Base-by-base conservation (phyloP, 2,113 vertebrate species). In the Mungos mungo region DNA sequence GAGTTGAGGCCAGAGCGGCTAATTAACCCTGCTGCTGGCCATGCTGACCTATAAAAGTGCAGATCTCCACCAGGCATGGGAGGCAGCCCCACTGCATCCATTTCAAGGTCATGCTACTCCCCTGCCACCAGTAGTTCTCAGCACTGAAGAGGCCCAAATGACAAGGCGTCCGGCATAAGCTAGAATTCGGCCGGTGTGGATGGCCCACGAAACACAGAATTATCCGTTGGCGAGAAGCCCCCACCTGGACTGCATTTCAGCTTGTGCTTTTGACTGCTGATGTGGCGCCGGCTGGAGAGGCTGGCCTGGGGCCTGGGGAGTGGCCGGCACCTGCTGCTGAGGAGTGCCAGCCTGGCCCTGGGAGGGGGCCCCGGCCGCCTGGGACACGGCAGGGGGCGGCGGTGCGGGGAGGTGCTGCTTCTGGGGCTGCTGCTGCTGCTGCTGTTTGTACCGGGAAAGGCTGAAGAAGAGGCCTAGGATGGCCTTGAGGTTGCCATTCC, bases 381-480 rank as follows among this genome's bases (percentile, higher is more conserved):
- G 99, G 97, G 98, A 86, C 65, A 84, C 96, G 1, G 96, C 23
- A 0, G 98, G 85, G 0, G 97, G 84, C 72, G 96, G 94, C 1
- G 98, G 98, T 9, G 98, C 90, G 0, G 96, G 98, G 84, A 99
- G 97, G 69, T 98, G 98, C 0, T 98, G 97, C 82, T 99, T 98
- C 86, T 99, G 99, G 31, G 98, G 98, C 97, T 99, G 99, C 98
- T 99, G 99, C 11, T 99, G 99, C 11, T 99, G 99, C 97, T 99
- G 99, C 97, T 99, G 99, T 98, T 99, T 99, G 99, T 99, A 99
- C 1, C 99, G 99, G 18, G 99, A 99, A 66, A 99, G 98, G 97
- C 99, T 99, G 98, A 99, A 99, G 99, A 99, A 99, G 95, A 99
- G 99, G 96, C 99, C 99, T 97, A 99, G 98, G 97, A 99, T 99